phyloP scores from a whole-genome alignment of 2,113 vertebrate species.

The Caranx melampygus region DNA sequence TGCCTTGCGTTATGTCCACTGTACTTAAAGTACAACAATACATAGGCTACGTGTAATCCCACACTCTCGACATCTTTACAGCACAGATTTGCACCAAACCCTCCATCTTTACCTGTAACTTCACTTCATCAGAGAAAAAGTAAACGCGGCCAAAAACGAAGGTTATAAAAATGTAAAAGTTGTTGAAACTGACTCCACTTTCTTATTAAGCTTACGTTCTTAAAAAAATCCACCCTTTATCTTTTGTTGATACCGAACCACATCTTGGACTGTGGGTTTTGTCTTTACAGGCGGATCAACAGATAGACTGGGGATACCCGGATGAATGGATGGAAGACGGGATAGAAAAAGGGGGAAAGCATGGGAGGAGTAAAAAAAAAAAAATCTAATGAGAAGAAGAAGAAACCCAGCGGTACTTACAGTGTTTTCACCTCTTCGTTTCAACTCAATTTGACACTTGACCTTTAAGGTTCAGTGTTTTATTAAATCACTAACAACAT shows the following conservation, averaged over 20 bases:
- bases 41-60: neutral
- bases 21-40: conserved; percentile 23
- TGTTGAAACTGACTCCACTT: conserved; percentile 33
- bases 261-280: conserved; percentile 49
- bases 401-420: conserved; percentile 27
- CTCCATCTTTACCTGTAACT: conserved; percentile 37
- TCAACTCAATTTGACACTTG: neutral
- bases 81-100: neutral
- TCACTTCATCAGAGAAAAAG: conserved; percentile 34
- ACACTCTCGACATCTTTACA: conserved; percentile 7
- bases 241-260: conserved; percentile 39
- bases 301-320: conserved; percentile 67
- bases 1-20: neutral
- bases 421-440: neutral
- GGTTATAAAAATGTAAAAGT: conserved; percentile 27
- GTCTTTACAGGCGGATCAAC: conserved; percentile 39
- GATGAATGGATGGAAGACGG: conserved; percentile 70
- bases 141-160: conserved; percentile 12
- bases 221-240: conserved; percentile 18
- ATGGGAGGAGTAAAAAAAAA: conserved; percentile 51
- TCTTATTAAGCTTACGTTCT: neutral
- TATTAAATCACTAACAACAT: conserved; percentile 10
- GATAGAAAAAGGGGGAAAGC: conserved; percentile 49
- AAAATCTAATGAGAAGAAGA: conserved; percentile 25
- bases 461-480: conserved; percentile 9